Base-by-base conservation (phyloP, 2,888 invertebrate species). In the Andricus quercusramuli region DNA sequence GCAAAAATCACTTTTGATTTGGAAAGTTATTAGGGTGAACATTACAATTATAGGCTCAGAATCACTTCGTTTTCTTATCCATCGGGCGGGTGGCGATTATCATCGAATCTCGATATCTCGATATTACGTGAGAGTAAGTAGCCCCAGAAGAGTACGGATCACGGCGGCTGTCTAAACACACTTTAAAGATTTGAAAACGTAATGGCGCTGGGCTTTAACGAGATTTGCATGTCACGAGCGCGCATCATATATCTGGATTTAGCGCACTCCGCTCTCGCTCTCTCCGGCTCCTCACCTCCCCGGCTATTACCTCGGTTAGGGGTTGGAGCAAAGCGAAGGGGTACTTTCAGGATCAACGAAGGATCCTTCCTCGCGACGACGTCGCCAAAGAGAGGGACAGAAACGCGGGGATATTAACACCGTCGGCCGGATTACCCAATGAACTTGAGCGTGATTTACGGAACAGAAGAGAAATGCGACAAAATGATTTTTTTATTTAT, bases 171-270 rank as follows among this genome's bases (percentile, higher is more conserved):
- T 92, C 92, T 92, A 92, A 92, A 92, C 91, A 92, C 92, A 92
- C 92, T 92, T 92, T 92, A 92, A 92, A 92, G 92, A 92, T 92
- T 92, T 92, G 91, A 92, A 92, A 92, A 92, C 91, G 92, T 92
- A 92, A 92, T 92, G 92, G 92, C 89, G 90, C 84, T 88, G 90
- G 92, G 92, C 90, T 92, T 92, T 92, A 90, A 90, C 90, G 90
- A 92, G 92, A 92, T 92, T 92, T 92, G 92, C 92, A 92, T 92
- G 92, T 92, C 92, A 92, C 92, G 92, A 88, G 90, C 89, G 91
- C 90, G 92, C 92, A 92, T 92, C 92, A 92, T 92, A 92, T 92
- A 92, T 92, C 92, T 92, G 92, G 92, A 92, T 92, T 92, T 92
- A 92, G 89, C 90, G 87, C 87, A 87, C 89, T 89, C 86, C 85